phyloP scores from a whole-genome alignment of 1,140 invertebrate species.

The Contarinia nasturtii region DNA sequence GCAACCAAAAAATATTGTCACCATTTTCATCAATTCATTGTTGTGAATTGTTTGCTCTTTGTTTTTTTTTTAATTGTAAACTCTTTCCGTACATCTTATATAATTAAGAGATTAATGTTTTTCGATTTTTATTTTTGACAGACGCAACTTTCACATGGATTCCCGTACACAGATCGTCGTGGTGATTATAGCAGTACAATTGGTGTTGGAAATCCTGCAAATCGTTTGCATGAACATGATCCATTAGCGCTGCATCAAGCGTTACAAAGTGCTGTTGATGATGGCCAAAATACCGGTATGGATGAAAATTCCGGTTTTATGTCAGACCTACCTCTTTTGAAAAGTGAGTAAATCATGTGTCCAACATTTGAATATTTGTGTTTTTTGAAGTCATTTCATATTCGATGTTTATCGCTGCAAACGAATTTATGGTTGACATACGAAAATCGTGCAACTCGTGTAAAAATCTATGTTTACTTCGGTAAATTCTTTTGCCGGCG shows the following conservation, averaged over 20 bases:
- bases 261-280: conserved; percentile 48
- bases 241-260: conserved; percentile 42
- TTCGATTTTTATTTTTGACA: conserved; percentile 4
- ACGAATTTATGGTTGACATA: no score
- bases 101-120: no score
- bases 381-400: no score
- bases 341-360: conserved; percentile 46
- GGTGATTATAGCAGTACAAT: conserved; percentile 20
- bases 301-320: conserved; percentile 71
- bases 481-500: no score
- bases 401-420: no score
- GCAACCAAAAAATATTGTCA: no score
- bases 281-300: conserved; percentile 59
- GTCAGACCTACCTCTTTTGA: conserved; percentile 67
- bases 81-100: no score
- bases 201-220: conserved; percentile 17
- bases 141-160: conserved; percentile 23
- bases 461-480: no score
- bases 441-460: no score
- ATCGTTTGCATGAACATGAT: conserved; percentile 30
- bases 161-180: conserved; percentile 22
- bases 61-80: background rate
- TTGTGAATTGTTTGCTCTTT: background rate
- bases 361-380: background rate
- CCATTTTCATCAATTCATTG: no score